Conservation (phyloP, 2,888 invertebrate species). For the Nomada lathburiana region DNA sequence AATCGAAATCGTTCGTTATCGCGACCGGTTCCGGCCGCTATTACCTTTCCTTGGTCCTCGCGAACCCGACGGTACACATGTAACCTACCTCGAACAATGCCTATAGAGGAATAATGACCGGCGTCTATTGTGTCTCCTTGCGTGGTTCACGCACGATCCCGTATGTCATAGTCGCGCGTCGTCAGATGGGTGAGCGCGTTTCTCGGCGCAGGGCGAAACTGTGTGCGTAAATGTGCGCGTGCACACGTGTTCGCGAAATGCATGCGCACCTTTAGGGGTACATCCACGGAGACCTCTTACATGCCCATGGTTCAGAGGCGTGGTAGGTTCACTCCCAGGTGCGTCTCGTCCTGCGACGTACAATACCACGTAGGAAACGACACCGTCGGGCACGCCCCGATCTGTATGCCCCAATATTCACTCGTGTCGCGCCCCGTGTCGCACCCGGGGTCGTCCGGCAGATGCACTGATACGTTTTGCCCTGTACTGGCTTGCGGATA, state of each 20-base stretch:
- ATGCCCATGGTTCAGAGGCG: conserved; percentile 78
- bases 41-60: conserved; percentile 74
- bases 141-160: conserved; percentile 64
- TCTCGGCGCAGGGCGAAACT: conserved; percentile 28
- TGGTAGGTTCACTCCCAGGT: conserved; percentile 83
- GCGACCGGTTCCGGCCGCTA: conserved; percentile 75
- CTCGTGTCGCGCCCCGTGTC: conserved; percentile 67
- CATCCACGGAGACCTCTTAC: conserved; percentile 73
- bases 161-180: conserved; percentile 57
- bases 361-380: conserved; percentile 81
- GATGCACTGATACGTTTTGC: conserved; percentile 71
- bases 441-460: conserved; percentile 71
- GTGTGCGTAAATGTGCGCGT: conserved; percentile 36
- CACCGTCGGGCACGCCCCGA: conserved; percentile 81
- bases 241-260: conserved; percentile 10
- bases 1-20: conserved; percentile 1
- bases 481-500: neutral
- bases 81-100: conserved; percentile 74
- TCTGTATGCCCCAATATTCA: conserved; percentile 82
- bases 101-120: conserved; percentile 78
- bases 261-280: conserved; percentile 59
- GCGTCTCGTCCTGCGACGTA: conserved; percentile 76
- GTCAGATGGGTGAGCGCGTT: conserved; percentile 36
- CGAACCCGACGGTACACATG: conserved; percentile 72
- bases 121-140: conserved; percentile 74